Evolutionary conservation across 2,113 vertebrate genomes (phyloP), one percentile per base, ranked within the genome.

Genomic region (Mionectes macconnelli): DNA sequence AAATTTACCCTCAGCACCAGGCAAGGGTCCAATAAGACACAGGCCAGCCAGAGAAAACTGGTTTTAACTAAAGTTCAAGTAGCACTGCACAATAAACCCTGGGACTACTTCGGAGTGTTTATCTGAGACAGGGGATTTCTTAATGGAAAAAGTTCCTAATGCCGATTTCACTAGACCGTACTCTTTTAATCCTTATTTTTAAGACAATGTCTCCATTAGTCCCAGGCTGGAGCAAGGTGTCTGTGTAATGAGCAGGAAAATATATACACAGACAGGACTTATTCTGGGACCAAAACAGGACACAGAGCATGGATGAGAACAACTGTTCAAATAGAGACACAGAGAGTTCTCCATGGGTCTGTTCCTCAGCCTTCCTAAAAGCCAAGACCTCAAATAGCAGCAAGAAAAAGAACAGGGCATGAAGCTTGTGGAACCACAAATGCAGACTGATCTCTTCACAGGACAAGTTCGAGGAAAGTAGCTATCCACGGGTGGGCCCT

Each of bases 41-140:
- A 70, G 57, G 64, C 50, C 83, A 73, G 33, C 18, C 21, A 80
- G 28, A 74, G 30, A 89, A 92, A 81, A 40, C 22, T 80, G 23
- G 35, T 87, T 95, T 93, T 94, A 90, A 85, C 84, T 87, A 81
- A 59, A 84, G 53, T 90, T 94, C 88, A 91, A 84, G 84, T 66
- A 91, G 40, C 45, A 79, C 12, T 66, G 42, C 30, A 84, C 57
- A 67, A 76, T 53, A 89, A 92, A 81, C 60, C 49, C 25, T 81
- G 69, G 66, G 66, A 90, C 87, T 67, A 84, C 57, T 86, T 93
- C 37, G 16, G 40, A 52, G 18, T 67, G 59, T 60, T 94, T 87
- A 86, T 95, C 76, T 92, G 83, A 91, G 86, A 57, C 30, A 84
- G 44, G 70, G 28, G 83, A 87, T 37, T 85, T 89, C 80, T 75